Evolutionary conservation across 2,888 invertebrate genomes (phyloP).

Genomic region (Peribatodes rhomboidaria): DNA sequence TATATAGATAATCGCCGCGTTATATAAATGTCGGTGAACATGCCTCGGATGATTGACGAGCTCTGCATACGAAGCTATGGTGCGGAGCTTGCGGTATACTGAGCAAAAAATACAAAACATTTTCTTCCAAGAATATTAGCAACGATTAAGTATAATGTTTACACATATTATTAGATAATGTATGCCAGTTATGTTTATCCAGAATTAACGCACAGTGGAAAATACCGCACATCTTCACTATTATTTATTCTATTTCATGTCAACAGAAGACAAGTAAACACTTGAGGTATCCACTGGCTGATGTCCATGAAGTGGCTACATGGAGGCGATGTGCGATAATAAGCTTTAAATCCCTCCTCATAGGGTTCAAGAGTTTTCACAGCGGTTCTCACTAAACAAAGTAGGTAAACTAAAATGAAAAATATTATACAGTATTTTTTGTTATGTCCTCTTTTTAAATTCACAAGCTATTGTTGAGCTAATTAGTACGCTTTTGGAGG

Average conservation of each 20-base stretch:
- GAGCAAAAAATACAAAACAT: slow-evolving; percentile 16
- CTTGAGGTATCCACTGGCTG: slow-evolving; percentile 13
- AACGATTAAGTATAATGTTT: slow-evolving; percentile 24
- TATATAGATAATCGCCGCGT: too few species aligned
- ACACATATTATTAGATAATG: slow-evolving; percentile 15
- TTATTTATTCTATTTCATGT: slow-evolving; percentile 33
- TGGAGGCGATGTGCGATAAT: not conserved
- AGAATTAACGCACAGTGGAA: slow-evolving; percentile 26
- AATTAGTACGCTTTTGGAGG: not conserved
- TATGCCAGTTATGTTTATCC: slow-evolving; percentile 17
- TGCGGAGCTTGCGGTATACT: not conserved
- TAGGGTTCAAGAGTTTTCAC: not conserved
- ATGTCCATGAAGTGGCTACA: slow-evolving; percentile 9
- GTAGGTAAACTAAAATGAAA: not conserved
- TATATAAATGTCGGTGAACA: too few species aligned
- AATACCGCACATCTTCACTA: slow-evolving; percentile 21
- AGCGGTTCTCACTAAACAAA: not conserved
- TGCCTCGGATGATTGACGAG: not conserved
- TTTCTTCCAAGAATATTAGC: slow-evolving; percentile 29
- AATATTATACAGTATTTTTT: not conserved
- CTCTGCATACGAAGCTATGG: not conserved
- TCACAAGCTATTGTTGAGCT: not conserved
- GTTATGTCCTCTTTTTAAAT: not conserved
- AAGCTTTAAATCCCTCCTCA: not conserved
- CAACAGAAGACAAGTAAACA: slow-evolving; percentile 30